Percentiles rank a stretch among this genome's conserved stretches.
Evolutionary conservation across 2,888 invertebrate species (phyloP).

Genomic region (Drosophila nr. medialis): DNA sequence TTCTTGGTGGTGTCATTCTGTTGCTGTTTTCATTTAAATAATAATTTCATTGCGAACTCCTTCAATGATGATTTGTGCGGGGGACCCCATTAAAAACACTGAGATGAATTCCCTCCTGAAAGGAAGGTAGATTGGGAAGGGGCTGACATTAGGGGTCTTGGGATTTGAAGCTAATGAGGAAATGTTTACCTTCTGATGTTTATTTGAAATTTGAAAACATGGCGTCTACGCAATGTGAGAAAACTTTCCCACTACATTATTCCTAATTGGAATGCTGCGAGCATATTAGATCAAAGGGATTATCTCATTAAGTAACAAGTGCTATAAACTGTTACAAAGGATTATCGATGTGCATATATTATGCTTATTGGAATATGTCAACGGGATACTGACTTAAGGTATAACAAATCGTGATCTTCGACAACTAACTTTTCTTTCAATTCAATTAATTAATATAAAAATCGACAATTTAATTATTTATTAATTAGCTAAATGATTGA

Average conservation of each 20-base stretch:
- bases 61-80: slow-evolving; percentile 50
- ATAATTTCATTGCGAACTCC: slow-evolving; percentile 81
- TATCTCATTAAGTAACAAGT: slow-evolving; percentile 26
- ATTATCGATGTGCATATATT: slow-evolving; percentile 3
- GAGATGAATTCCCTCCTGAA: slow-evolving; percentile 17
- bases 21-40: slow-evolving; percentile 78
- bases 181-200: slow-evolving; percentile 43
- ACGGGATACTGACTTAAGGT: background rate
- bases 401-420: background rate
- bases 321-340: slow-evolving; percentile 13
- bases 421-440: too few species aligned
- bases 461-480: background rate
- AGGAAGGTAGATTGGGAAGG: background rate
- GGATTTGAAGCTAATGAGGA: slow-evolving; percentile 47
- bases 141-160: background rate
- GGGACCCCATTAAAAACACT: slow-evolving; percentile 24
- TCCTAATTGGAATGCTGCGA: slow-evolving; percentile 40
- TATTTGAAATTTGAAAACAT: slow-evolving; percentile 29
- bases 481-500: background rate
- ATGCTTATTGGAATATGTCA: background rate
- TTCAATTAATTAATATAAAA: background rate
- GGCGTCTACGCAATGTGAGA: slow-evolving; percentile 38
- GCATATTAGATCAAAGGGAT: slow-evolving; percentile 54
- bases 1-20: slow-evolving; percentile 39
- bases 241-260: slow-evolving; percentile 1